Base-by-base conservation (phyloP, 2,113 vertebrate genomes). In the Vidua macroura region DNA sequence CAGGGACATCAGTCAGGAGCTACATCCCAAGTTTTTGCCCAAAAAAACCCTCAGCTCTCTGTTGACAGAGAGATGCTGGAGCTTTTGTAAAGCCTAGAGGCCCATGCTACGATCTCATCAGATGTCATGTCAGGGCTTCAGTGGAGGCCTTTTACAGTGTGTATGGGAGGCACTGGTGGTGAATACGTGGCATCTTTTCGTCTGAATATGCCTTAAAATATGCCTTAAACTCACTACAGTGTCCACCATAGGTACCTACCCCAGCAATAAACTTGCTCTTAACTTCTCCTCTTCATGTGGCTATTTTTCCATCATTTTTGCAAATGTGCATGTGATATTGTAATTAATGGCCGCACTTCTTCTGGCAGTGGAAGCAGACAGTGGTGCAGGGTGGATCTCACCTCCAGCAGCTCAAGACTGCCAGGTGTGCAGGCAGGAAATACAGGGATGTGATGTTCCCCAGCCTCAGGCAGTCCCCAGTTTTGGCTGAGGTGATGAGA, bases 401-500 rank as follows among this genome's bases (percentile, higher is more conserved):
- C 10, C 28, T 58, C 74, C 41, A 8, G 3, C 35, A 1, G 1
- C 7, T 17, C 28, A 78, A 53, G 16, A 48, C 59, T 52, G 37
- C 28, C 46, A 81, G 41, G 41, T 18, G 37, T 79, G 41, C 72
- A 41, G 63, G 13, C 68, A 83, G 80, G 60, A 83, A 91, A 28
- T 22, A 20, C 39, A n/a, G 37, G 58, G 15, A 43, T 4, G 0
- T 30, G 49, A 41, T 2, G 5, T n/a, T 68, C 62, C n/a, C 31
- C 66, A 73, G 79, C 41, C 55, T 16, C 67, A 85, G 53, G 31
- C 67, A 56, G 14, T 33, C 13, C 46, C 30, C 12, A 1, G 6
- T 87, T 91, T 80, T 58, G 67, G 41, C 49, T 53, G 59, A 10
- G 15, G 9, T 2, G 55, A 6, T 80, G 63, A 67, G 51, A 93